Evolutionary conservation across 2,888 invertebrate genomes (phyloP), one percentile per base, ranked within the genome.

Genomic region (Lasius platythorax): DNA sequence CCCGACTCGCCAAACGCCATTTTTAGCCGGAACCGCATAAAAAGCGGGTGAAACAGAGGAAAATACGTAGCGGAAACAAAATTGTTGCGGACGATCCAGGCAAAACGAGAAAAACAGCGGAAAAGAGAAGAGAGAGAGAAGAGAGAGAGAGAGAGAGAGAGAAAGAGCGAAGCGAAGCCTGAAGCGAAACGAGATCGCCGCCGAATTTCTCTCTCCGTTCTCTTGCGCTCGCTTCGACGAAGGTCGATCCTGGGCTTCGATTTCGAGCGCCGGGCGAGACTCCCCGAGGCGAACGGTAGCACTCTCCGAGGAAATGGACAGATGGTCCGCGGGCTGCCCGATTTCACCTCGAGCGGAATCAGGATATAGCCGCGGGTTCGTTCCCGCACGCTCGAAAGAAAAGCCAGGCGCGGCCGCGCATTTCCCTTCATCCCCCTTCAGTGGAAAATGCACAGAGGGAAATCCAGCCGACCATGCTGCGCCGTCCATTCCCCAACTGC

Each of bases 261-360:
- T 91, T 90, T 68, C 82, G 67, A 87, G 64, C 75, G 83, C 78
- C 85, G 84, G 85, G 53, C 84, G 84, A 85, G 90, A 30, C 87
- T 90, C 90, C 91, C 91, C 83, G 87, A 91, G 90, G 91, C 91
- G 85, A 87, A 88, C 87, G 85, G 89, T 84, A 90, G 87, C 91
- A 87, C 87, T 91, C 90, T 89, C 91, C 75, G 86, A 90, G 91
- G 92, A 91, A 91, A 91, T 89, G 89, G 91, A 91, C 91, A 91
- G 91, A 91, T 90, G 90, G 91, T 89, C 87, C 86, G 88, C 87
- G 88, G 91, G 90, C 87, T 86, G 87, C 85, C 85, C 88, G 87
- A 86, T 87, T 88, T 88, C 84, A 87, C 84, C 87, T 86, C 85
- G 84, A 87, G 85, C 89, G 78, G 87, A 91, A 90, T 91, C 89